Base-by-base conservation (phyloP, 2,888 invertebrate species). In the Lasioglossum lativentre region DNA sequence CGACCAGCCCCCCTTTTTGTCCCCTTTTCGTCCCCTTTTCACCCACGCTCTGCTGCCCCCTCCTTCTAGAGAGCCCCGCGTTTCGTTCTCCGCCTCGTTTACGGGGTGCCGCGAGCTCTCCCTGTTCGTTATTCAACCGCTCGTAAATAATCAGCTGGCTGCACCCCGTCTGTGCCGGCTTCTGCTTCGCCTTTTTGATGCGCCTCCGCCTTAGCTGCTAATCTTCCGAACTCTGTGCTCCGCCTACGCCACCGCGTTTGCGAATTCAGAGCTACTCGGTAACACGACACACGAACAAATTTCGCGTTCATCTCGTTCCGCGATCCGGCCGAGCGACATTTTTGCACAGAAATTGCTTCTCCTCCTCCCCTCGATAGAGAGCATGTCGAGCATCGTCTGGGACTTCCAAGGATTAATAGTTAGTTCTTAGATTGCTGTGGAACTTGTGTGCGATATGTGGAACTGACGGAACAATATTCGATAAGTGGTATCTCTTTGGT, bases 91-190 rank as follows among this genome's bases (percentile, higher is more conserved):
- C 19, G 59, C 23, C 56, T 72, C 59, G 63, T 80, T 82, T 79
- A 70, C 80, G 73, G 73, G 16, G 30, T 66, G 38, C 68, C 66
- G 68, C 68, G 66, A 52, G 42, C 56, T 83, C 56, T 83, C 63
- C 52, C 52, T 68, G 52, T 75, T 71, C 83, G 83, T 75, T 83
- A 82, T 75, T 83, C 52, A 72, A 83, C 72, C 34, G 34, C 27
- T 19, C 34, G 83, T 73, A 73, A 83, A 76, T 83, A 83, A 83
- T 72, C 83, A 16, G 68, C 14, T 38, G 63, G 38, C 27, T 23
- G 6, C n/a, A 34, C 23, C 76, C 19, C 23, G 63, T 63, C 59
- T 75, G 30, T 10, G 34, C 34, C 3, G 34, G n/a, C 56, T 56
- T 56, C 56, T n/a, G 56, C 56, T 56, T 56, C 56, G n/a, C 34